phyloP scores from a whole-genome alignment of 2,797 vertebrate species.

The Xyrichtys novacula region DNA sequence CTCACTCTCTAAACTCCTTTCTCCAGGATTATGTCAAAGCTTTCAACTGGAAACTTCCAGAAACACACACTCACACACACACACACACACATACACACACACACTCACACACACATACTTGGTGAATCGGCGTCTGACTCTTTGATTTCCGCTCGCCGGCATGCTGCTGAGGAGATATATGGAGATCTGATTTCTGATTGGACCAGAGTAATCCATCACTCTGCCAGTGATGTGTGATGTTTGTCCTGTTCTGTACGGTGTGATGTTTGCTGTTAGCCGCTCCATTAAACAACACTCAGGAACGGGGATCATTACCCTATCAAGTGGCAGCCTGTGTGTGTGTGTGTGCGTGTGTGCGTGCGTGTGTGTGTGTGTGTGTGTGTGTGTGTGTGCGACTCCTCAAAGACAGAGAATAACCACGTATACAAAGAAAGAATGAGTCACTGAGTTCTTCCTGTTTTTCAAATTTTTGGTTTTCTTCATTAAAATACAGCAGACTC shows the following conservation, averaged over 20 bases:
- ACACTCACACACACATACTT: conserved; percentile 7
- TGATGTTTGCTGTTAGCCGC: conserved; percentile 46
- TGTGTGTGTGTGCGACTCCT: conserved; percentile 1
- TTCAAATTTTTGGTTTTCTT: too few species aligned
- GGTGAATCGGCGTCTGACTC: conserved; percentile 20
- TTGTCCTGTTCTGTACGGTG: not conserved
- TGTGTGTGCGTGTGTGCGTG: conserved; percentile 22
- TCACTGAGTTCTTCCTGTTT: too few species aligned
- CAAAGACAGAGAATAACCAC: not conserved
- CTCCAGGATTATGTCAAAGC: not conserved
- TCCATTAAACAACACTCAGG: conserved; percentile 37
- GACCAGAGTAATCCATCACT: conserved; percentile 30
- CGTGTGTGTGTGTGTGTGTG: conserved; percentile 13
- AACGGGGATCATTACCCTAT: conserved; percentile 37
- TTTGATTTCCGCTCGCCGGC: conserved; percentile 1
- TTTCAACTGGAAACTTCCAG: conserved; percentile 11
- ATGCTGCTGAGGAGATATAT: conserved; percentile 21
- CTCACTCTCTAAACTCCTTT: not conserved
- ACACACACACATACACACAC: too few species aligned
- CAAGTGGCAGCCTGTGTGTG: conserved; percentile 10
- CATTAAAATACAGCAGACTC: too few species aligned
- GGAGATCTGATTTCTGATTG: conserved; percentile 39
- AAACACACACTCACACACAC: conserved; percentile 10
- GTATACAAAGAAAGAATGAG: not conserved
- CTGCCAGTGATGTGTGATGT: conserved; percentile 7